phyloP scores from a whole-genome alignment of 2,888 invertebrate genomes.

The Scelioninae gen. 2 region DNA sequence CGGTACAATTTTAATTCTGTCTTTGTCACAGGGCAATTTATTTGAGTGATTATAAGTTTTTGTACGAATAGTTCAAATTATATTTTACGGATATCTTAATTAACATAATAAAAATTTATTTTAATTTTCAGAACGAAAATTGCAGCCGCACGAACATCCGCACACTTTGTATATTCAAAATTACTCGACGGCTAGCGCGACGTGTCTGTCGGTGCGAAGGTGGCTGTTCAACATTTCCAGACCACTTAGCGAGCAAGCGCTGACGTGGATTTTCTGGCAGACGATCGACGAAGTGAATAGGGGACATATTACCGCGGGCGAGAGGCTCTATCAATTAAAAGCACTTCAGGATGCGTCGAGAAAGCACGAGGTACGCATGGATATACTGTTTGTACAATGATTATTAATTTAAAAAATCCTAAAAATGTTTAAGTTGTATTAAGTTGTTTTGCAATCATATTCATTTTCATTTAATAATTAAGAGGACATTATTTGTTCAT shows the following conservation, averaged over 20 bases:
- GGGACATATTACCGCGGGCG: conserved; percentile 92
- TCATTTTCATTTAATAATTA: no score
- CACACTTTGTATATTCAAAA: conserved; percentile 99
- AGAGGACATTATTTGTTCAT: no score
- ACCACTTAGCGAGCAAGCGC: conserved; percentile 83
- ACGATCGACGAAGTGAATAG: conserved; percentile 97
- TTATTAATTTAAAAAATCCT: neutral
- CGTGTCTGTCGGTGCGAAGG: conserved; percentile 91
- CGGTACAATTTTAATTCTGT: no score
- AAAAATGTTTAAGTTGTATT: no score
- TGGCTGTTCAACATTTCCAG: conserved; percentile 89
- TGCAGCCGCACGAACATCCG: conserved; percentile 95
- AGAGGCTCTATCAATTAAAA: conserved; percentile 96
- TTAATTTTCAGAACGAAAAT: conserved; percentile 87
- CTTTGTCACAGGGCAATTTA: no score
- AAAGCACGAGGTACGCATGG: conserved; percentile 81
- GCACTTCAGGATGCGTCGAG: conserved; percentile 93
- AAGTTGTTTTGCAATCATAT: no score
- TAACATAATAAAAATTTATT: no score
- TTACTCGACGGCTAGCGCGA: conserved; percentile 97
- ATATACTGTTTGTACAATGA: neutral
- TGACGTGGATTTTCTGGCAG: conserved; percentile 93
- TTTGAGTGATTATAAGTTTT: no score
- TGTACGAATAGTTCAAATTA: no score
- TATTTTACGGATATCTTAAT: no score